Percentiles rank a stretch among this genome's conserved stretches.
Conservation (phyloP, 92 coral and sea anemone genomes). For the Galaxea fascicularis region DNA sequence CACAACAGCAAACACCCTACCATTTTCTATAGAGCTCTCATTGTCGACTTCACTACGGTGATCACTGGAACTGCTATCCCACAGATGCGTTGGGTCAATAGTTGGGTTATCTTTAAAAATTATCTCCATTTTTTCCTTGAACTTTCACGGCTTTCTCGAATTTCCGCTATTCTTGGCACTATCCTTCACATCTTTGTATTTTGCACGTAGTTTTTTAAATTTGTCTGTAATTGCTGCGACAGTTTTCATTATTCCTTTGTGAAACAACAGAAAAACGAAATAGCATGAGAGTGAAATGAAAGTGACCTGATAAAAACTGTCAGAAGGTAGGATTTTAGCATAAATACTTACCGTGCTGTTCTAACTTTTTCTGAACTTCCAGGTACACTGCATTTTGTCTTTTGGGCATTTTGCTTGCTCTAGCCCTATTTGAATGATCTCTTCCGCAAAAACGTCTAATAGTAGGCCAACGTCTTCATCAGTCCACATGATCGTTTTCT, state of each 20-base stretch:
- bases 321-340: slow-evolving; percentile 14
- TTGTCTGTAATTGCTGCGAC: slow-evolving; percentile 32
- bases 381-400: slow-evolving; percentile 38
- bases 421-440: slow-evolving; percentile 28
- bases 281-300: slow-evolving; percentile 45
- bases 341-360: slow-evolving; percentile 45
- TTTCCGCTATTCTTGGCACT: slow-evolving; percentile 40
- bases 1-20: slow-evolving; percentile 37
- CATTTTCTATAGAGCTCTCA: slow-evolving; percentile 46
- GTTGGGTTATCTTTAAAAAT: slow-evolving; percentile 44
- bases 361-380: no score
- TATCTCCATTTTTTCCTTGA: slow-evolving; percentile 45
- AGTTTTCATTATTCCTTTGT: slow-evolving; percentile 38
- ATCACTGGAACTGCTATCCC: slow-evolving; percentile 43
- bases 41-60: slow-evolving; percentile 37
- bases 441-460: slow-evolving; percentile 23
- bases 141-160: slow-evolving; percentile 50
- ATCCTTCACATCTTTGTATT: slow-evolving; percentile 49
- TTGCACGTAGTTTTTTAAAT: slow-evolving; percentile 50
- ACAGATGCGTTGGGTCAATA: slow-evolving; percentile 33
- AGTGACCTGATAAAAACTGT: slow-evolving; percentile 40
- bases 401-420: slow-evolving; percentile 46
- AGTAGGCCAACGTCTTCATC: slow-evolving; percentile 31
- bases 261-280: slow-evolving; percentile 43
- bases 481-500: slow-evolving; percentile 24